A percentile compares a stretch with the other conserved stretches of the same genome.
Evolutionary conservation across 1,140 invertebrate species (phyloP).

Genomic region (Conopomorpha cramerella): DNA sequence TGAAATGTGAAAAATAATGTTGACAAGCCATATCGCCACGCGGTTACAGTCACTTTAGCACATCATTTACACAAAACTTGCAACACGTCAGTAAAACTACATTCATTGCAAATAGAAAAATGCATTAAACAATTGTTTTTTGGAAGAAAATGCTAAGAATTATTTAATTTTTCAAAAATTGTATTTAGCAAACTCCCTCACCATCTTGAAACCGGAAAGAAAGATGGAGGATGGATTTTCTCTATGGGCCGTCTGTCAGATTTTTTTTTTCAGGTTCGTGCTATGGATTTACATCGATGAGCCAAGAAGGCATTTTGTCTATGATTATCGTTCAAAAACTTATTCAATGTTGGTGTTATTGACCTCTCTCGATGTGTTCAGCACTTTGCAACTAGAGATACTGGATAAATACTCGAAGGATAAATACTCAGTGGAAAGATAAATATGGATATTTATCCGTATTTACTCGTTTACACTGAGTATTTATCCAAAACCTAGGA

Average conservation of each 20-base stretch:
- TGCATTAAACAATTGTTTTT: not conserved
- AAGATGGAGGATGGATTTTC: conserved; percentile 8
- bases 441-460: no score
- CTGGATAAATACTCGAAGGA: no score
- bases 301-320: not conserved
- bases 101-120: not conserved
- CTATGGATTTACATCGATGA: no score
- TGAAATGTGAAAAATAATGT: conserved; percentile 59
- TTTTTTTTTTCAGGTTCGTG: no score
- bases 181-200: conserved; percentile 24
- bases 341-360: not conserved
- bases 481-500: no score
- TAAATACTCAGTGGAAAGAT: no score
- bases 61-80: not conserved
- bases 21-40: conserved; percentile 23
- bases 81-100: not conserved
- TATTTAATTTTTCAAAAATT: conserved; percentile 8
- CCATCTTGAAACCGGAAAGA: conserved; percentile 54
- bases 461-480: no score
- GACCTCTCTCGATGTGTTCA: not conserved
- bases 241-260: not conserved
- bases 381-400: no score
- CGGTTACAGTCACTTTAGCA: conserved; percentile 13
- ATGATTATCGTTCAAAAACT: not conserved
- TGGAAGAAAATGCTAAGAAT: conserved; percentile 1